phyloP scores from a whole-genome alignment of 2,113 vertebrate species.

The Lepidothrix coronata region DNA sequence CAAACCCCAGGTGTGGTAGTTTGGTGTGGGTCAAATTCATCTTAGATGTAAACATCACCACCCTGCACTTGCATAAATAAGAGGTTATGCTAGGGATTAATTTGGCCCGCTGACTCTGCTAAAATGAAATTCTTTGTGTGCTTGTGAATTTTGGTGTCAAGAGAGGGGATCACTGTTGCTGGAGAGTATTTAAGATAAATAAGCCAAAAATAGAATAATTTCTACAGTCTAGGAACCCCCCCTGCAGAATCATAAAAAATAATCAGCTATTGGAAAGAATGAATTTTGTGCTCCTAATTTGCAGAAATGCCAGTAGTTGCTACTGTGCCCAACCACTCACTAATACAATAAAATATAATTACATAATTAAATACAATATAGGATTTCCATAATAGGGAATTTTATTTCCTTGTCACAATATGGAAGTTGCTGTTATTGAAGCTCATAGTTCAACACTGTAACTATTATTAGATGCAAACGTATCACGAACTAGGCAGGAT shows the following conservation, averaged over 20 bases:
- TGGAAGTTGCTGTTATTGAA: slow-evolving; percentile 28
- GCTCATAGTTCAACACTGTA: not conserved
- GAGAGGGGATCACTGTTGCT: not conserved
- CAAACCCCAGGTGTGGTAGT: not conserved
- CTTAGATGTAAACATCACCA: not conserved
- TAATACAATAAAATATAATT: slow-evolving; percentile 74
- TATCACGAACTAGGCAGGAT: not conserved
- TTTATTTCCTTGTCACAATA: slow-evolving; percentile 69
- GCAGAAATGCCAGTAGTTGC: slow-evolving; percentile 48
- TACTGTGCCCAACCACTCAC: slow-evolving; percentile 37
- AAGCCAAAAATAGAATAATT: slow-evolving; percentile 44
- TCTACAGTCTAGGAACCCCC: slow-evolving; percentile 7
- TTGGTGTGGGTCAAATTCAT: not conserved
- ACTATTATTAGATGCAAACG: not conserved
- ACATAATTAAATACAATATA: slow-evolving; percentile 73
- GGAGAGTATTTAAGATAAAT: slow-evolving; percentile 20
- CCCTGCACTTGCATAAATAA: not conserved
- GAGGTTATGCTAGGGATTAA: not conserved
- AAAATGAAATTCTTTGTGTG: slow-evolving; percentile 1
- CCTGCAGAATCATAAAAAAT: slow-evolving; percentile 51
- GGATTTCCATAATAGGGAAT: slow-evolving; percentile 70
- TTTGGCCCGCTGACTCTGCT: not conserved
- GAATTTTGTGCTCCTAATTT: slow-evolving; percentile 52
- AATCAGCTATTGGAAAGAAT: slow-evolving; percentile 56
- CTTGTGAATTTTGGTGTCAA: not conserved